Base-by-base conservation (phyloP, 2,888 invertebrate genomes). In the Drosophila vallismaia region DNA sequence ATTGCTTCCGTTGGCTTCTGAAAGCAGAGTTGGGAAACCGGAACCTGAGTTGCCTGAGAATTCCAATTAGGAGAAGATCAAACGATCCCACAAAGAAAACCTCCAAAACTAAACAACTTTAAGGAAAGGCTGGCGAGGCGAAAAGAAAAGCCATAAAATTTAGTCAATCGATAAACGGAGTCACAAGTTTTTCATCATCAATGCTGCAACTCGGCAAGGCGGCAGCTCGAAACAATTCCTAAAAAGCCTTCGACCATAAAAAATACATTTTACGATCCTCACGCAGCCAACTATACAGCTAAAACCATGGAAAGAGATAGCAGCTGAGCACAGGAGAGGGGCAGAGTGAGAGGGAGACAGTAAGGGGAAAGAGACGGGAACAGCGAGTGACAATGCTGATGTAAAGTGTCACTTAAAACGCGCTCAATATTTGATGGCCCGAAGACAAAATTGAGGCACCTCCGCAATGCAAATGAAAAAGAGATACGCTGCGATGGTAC, bases 381-480 rank as follows among this genome's bases (percentile, higher is more conserved):
- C 29, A 44, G 54, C 55, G 69, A 63, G 75, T 77, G 81, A 75
- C 70, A 74, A 63, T 71, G 68, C 50, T 71, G 80, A 72, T 82
- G 83, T 78, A 78, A 86, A 85, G 62, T 82, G 83, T 86, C 80
- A 76, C 80, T 78, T 76, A 71, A 83, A 64, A 74, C 66, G 59
- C 75, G 76, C 69, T 77, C 74, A 81, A 81, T 81, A 79, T 83
- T 83, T 80, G 83, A 72, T 72, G 40, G 76, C 80, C 51, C 46
- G 26, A 66, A 57, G 66, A 71, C 72, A 64, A 69, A 82, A 82
- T 74, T 85, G 83, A 82, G 86, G 78, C 86, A 80, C 74, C 85
- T 82, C 76, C 79, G 54, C 79, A 69, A 76, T 77, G 74, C 77
- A 80, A 79, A 52, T 38, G 54, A 53, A 50, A 45, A 33, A 31